Evolutionary conservation across 2,888 invertebrate genomes (phyloP), one percentile per base, ranked within the genome.

Genomic region (Phengaris arion): DNA sequence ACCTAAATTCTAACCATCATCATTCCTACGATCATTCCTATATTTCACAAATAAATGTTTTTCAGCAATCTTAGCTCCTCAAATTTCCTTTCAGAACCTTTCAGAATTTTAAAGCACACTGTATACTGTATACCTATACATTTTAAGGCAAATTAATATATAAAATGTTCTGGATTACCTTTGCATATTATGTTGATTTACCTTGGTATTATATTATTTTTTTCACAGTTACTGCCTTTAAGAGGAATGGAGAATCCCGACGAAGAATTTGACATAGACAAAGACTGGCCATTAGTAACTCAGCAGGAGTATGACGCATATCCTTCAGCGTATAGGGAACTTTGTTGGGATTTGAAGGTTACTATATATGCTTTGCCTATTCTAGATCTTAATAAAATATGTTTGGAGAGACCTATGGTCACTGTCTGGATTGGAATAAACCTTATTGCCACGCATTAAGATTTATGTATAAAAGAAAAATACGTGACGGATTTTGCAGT

Each of bases 321-420:
- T 88, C 96, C 96, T 0, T 94, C 94, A 15, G 95, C 95, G 74
- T 98, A 97, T 85, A 95, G 98, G 78, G 96, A 97, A 82, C 96
- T 98, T 3, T 98, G 98, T 86, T 99, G 99, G 99, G 96, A 97
- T 85, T 89, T 99, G 64, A 96, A 95, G 91, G 95, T 95, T 82
- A 57, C 13, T 35, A 12, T 46, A 73, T 51, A 51, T 48, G 45
- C 46, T 15, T 12, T 74, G 10, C 59, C 22, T 15, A 59, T 35
- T 35, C 35, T 35, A 3, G 2, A 35, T 35, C 35, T 35, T 35
- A 35, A 35, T 35, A 35, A 35, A 35, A n/a, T n/a, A n/a, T 35
- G 35, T 2, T 35, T 35, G 35, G 35, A 35, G 2, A 2, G 35
- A 35, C 22, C 22, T 22, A 22, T 35, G 35, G 35, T 35, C 4